A percentile compares a stretch with the other conserved stretches of the same genome.
Evolutionary conservation across 1,140 invertebrate species (phyloP).

Genomic region (Drosophila melanica): DNA sequence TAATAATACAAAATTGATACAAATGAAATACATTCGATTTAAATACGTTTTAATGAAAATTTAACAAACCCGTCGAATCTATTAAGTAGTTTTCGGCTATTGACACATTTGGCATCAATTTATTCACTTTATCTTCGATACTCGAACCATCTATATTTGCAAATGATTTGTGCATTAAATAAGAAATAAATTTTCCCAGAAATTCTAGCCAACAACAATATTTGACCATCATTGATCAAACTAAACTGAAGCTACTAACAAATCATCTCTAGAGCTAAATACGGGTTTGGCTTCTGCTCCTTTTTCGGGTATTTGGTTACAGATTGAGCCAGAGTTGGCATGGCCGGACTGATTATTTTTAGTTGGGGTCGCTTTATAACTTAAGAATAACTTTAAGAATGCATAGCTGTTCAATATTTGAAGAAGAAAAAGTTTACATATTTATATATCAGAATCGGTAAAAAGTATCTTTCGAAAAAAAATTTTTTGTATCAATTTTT

Average conservation of each 20-base stretch:
- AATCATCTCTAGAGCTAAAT: not conserved
- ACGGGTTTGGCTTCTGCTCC: not conserved
- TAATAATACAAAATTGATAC: not conserved
- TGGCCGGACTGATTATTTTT: not conserved
- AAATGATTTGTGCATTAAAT: constrained; percentile 30
- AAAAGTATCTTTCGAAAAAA: too few species aligned
- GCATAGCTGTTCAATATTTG: not conserved
- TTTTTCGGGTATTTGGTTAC: not conserved
- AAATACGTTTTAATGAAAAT: not conserved
- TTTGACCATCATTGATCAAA: constrained; percentile 41
- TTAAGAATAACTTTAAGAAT: not conserved
- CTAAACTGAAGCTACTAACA: not conserved
- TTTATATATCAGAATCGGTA: too few species aligned
- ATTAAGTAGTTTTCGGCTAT: not conserved
- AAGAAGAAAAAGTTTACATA: too few species aligned
- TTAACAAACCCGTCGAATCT: not conserved
- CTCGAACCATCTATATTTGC: constrained; percentile 5
- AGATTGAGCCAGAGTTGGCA: not conserved
- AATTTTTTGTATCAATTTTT: too few species aligned
- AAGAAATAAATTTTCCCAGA: constrained; percentile 37
- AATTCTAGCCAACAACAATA: constrained; percentile 42
- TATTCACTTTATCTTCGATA: not conserved
- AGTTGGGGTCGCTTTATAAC: too few species aligned
- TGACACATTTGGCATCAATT: not conserved
- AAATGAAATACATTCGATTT: constrained; percentile 2